Percentiles rank a stretch among this genome's conserved stretches.
These are phyloP conservation scores for Caenorhabditis plicata DNA, from an alignment of 2,888 invertebrate genomes.

Conservation along the genomic window DNA sequence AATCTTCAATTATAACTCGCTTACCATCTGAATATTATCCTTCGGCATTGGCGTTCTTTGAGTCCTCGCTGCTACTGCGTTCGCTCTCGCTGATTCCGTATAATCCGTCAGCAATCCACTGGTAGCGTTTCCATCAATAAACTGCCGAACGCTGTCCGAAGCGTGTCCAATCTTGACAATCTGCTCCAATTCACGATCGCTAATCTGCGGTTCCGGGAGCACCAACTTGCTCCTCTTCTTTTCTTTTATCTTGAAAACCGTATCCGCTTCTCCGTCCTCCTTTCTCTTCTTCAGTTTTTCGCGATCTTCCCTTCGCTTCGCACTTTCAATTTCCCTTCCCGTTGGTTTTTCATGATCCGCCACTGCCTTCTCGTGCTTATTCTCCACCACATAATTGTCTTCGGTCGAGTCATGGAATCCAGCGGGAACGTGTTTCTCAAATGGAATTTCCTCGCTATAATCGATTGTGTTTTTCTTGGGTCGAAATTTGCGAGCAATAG, in stretches of 20 bases:
- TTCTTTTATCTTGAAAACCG: conserved; percentile 63
- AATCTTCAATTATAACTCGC: too few relatives aligned
- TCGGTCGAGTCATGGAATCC: conserved; percentile 94
- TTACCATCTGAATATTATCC: conserved; percentile 58
- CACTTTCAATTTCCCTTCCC: conserved; percentile 68
- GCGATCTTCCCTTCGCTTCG: conserved; percentile 90
- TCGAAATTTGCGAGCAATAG: conserved; percentile 55
- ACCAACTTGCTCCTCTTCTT: conserved; percentile 77
- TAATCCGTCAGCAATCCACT: conserved; percentile 84
- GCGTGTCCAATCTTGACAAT: conserved; percentile 75
- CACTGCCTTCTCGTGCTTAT: conserved; percentile 45
- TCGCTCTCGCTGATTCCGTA: conserved; percentile 76
- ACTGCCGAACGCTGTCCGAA: conserved; percentile 72
- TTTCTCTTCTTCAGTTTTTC: conserved; percentile 82
- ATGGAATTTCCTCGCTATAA: conserved; percentile 87
- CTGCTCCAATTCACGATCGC: conserved; percentile 76
- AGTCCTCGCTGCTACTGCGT: conserved; percentile 77
- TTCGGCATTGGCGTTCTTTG: conserved; percentile 71
- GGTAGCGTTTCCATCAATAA: conserved; percentile 75
- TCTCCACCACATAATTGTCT: conserved; percentile 72
- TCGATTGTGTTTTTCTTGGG: conserved; percentile 72
- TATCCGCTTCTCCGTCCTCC: conserved; percentile 80
- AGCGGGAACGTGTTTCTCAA: conserved; percentile 73
- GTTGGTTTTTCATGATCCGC: conserved; percentile 51
- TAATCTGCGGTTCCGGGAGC: conserved; percentile 92